Base-by-base conservation (phyloP, 2,888 invertebrate genomes). In the Scaeva pyrastri region DNA sequence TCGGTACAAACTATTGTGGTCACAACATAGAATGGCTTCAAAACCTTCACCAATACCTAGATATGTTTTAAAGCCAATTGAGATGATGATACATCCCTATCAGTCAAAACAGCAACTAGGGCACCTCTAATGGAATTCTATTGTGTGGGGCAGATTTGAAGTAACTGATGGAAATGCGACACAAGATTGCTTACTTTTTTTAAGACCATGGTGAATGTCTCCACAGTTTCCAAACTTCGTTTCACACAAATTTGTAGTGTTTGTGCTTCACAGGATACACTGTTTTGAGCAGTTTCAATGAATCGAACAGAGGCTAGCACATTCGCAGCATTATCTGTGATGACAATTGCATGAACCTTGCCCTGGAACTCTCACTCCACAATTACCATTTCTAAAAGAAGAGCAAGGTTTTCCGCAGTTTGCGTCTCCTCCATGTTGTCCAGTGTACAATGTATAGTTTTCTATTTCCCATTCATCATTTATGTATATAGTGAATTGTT, bases 251-350 rank as follows among this genome's bases (percentile, higher is more conserved):
- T 26, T 50, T 50, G 48, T n/a, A 31, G 39, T 8, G 50, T 41
- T 23, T 62, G 60, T 60, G 50, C 52, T 23, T 60, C 60, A 74
- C 52, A 74, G 16, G 50, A 52, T 66, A 75, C 1, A 41, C 39
- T 64, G 8, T 48, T 50, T 36, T 66, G 3, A 19, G 56, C 14
- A 31, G 45, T 58, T 21, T 31, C 45, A 36, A 60, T 60, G 14
- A 21, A 48, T n/a, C 26, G 26, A 26, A 45, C 23, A 43, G 55
- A 43, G 23, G 64, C 52, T 36, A 43, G 39, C 36, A 14, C n/a
- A n/a, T n/a, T n/a, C n/a, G n/a, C n/a, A n/a, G n/a, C n/a, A n/a
- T n/a, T n/a, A n/a, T n/a, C n/a, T n/a, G n/a, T n/a, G n/a, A n/a
- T n/a, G n/a, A n/a, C n/a, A n/a, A n/a, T n/a, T n/a, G n/a, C n/a